These are phyloP conservation scores for Gymnoscopelus microlampas DNA, from an alignment of 2,797 vertebrate species.

Conservation along the genomic window DNA sequence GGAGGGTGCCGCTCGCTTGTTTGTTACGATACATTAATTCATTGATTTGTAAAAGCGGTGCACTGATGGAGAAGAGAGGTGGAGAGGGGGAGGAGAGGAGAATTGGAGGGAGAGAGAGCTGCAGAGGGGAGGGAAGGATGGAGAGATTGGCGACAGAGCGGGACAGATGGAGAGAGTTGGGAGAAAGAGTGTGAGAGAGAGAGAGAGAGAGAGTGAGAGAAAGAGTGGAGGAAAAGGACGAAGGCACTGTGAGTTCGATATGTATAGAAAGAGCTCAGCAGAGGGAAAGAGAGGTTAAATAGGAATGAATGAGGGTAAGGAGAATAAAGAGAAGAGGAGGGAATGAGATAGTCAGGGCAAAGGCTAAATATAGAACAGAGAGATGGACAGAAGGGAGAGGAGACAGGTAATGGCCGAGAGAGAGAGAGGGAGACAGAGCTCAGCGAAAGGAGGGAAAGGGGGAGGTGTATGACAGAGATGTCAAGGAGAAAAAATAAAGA, in stretches of 20 bases:
- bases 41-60: constrained; percentile 83
- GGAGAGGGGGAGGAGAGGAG: constrained; percentile 14
- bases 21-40: constrained; percentile 84
- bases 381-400: constrained; percentile 45
- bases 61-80: constrained; percentile 75
- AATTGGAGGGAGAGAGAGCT: not conserved
- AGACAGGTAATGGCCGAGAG: constrained; percentile 23
- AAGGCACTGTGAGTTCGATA: constrained; percentile 21
- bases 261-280: constrained; percentile 27
- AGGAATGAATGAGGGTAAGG: constrained; percentile 42
- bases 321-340: constrained; percentile 31
- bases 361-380: constrained; percentile 69
- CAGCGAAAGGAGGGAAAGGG: constrained; percentile 33
- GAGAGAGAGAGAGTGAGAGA: constrained; percentile 21
- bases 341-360: constrained; percentile 61
- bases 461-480: constrained; percentile 55
- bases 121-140: not conserved
- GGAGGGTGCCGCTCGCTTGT: constrained; percentile 80
- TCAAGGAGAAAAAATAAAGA: constrained; percentile 37
- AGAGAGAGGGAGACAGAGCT: constrained; percentile 39
- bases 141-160: not conserved
- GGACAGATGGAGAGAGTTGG: not conserved
- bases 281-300: constrained; percentile 48
- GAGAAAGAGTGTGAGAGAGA: not conserved
- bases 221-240: constrained; percentile 35